Evolutionary conservation across 2,113 vertebrate genomes (phyloP).

Genomic region (Leucosticte australis): DNA sequence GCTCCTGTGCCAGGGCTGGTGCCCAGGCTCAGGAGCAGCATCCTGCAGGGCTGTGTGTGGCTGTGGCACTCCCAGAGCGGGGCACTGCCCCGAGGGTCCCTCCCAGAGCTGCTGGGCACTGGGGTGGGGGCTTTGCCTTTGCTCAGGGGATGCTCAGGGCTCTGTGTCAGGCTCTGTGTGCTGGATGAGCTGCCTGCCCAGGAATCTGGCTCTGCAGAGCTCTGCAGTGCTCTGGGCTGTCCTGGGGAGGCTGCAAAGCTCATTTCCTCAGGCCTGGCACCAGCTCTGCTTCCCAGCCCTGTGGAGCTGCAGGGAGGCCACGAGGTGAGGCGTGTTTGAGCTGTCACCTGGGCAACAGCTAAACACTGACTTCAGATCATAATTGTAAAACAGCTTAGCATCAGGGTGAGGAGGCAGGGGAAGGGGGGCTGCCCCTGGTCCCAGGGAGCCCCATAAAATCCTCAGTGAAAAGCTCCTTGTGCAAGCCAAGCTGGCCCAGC

Average conservation of each 20-base stretch:
- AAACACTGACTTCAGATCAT: slow-evolving; percentile 57
- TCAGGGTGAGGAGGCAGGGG: not conserved
- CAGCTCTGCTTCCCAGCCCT: not conserved
- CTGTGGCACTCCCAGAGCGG: not conserved
- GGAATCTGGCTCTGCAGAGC: not conserved
- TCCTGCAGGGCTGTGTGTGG: not conserved
- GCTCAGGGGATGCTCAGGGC: not conserved
- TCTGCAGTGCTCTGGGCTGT: not conserved
- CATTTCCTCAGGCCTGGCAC: slow-evolving; percentile 52
- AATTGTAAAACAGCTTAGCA: not conserved
- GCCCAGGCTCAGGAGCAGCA: not conserved
- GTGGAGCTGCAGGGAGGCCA: slow-evolving; percentile 6
- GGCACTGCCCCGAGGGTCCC: too few species aligned
- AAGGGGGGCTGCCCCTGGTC: not conserved
- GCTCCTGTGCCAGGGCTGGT: too few species aligned
- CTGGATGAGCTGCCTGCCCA: not conserved
- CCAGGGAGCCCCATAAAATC: not conserved
- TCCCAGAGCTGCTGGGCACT: not conserved
- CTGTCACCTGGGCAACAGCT: slow-evolving; percentile 50
- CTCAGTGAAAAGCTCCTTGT: not conserved
- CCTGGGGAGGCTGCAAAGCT: slow-evolving; percentile 31
- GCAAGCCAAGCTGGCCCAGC: not conserved
- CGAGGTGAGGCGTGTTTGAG: slow-evolving; percentile 59
- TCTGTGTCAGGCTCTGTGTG: not conserved
- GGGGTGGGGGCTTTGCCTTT: not conserved